Base-by-base conservation (phyloP, 1,140 invertebrate species). In the Ooceraea biroi region DNA sequence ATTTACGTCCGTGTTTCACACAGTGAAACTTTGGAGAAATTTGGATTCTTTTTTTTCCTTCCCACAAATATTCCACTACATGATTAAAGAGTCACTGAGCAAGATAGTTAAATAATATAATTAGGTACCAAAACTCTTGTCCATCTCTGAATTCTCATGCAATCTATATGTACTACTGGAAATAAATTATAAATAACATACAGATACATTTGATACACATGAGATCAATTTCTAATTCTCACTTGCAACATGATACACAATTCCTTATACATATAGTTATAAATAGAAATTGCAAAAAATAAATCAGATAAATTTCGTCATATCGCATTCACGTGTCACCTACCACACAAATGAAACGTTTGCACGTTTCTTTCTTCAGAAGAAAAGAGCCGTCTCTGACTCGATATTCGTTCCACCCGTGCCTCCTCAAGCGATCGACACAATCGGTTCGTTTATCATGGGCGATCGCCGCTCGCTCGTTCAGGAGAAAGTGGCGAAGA, bases 401-500 rank as follows among this genome's bases (percentile, higher is more conserved):
- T 57, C 22, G 17, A 55, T 17, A 78, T 36, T 44, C 48, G 48
- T 68, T 19, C 50, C 63, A 12, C 57, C 19, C 46, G 44, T 63
- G 72, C 25, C 25, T 41, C 10, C n/a, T 78, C n/a, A 27, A 78
- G 68, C 30, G 30, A 68, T 69, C 46, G 25, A 57, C 14, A 41
- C 7, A 57, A 30, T 57, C 60, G 27, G 8, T 27, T 78, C 11
- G 50, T 69, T 22, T 46, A 78, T 69, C 36, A 58, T 27, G 22
- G 14, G 14, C 30, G 55, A 74, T 72, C 17, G 27, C 4, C 19
- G 65, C 52, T 69, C 76, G 41, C 48, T 22, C 69, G 66, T 78
- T 78, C 63, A 17, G 12, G 58, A 68, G 65, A 80, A 80, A 80
- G 63, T 69, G 50, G 3, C 36, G 0, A 36, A 76, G 57, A 48